Evolutionary conservation across 23 tunicate species (phyloP).

Genomic region (Halocynthia roretzi): DNA sequence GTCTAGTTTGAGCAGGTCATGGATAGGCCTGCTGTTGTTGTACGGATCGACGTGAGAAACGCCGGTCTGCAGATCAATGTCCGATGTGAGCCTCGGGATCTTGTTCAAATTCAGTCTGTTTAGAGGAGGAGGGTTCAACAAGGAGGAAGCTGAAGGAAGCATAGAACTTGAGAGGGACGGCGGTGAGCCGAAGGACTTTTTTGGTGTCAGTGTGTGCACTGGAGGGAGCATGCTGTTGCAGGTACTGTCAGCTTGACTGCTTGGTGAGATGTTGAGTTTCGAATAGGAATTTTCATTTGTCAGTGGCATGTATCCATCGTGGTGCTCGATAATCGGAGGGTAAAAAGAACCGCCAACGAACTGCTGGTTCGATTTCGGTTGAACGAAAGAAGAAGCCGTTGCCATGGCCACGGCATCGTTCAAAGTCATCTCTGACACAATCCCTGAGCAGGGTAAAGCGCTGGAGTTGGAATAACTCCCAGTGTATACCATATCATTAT

Average conservation of each 20-base stretch:
- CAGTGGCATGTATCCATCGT: constrained; percentile 5
- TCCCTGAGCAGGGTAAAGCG: not conserved
- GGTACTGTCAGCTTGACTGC: not conserved
- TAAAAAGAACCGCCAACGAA: not conserved
- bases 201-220: constrained; percentile 20
- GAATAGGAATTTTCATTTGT: not conserved
- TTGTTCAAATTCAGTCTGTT: too few species aligned
- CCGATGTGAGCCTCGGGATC: not conserved
- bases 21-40: not conserved
- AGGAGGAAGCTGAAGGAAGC: constrained; percentile 16
- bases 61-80: not conserved
- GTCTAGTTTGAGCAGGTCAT: not conserved
- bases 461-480: constrained; percentile 9
- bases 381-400: constrained; percentile 10
- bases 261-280: not conserved
- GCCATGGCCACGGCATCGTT: constrained; percentile 21
- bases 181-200: constrained; percentile 1
- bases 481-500: constrained; percentile 6
- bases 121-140: not conserved
- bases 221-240: constrained; percentile 16
- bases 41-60: not conserved
- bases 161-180: not conserved
- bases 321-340: constrained; percentile 6
- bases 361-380: constrained; percentile 18
- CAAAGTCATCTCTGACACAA: constrained; percentile 4